Conservation (phyloP, 2,113 vertebrate genomes). For the Sprattus sprattus region DNA sequence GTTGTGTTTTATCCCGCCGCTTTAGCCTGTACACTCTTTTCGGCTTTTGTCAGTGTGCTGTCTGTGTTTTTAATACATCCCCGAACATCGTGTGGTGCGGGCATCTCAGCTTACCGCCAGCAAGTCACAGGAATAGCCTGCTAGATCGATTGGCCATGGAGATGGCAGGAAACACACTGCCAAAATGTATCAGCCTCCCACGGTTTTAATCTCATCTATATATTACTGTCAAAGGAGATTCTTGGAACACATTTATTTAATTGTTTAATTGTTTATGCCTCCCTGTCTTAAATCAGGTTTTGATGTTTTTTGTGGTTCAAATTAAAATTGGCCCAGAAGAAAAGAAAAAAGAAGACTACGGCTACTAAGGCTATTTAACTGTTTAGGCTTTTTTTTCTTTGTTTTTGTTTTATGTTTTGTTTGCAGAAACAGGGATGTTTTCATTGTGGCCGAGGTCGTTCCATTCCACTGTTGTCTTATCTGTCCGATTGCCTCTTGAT, state of each 20-base stretch:
- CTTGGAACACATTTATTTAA: background rate
- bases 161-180: background rate
- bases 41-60: background rate
- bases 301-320: conserved; percentile 28
- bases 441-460: conserved; percentile 15
- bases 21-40: conserved; percentile 12
- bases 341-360: background rate
- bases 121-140: background rate
- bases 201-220: background rate
- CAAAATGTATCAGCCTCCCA: background rate
- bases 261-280: background rate
- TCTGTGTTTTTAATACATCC: conserved; percentile 22
- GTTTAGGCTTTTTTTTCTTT: conserved; percentile 17
- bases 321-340: conserved; percentile 18
- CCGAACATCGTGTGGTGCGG: background rate
- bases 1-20: conserved; percentile 46
- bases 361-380: conserved; percentile 1
- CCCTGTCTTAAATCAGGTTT: conserved; percentile 17
- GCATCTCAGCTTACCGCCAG: background rate
- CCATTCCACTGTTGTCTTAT: conserved; percentile 22
- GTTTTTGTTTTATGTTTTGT: conserved; percentile 20
- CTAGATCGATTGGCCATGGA: background rate
- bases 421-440: conserved; percentile 12
- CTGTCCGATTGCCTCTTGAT: conserved; percentile 32
- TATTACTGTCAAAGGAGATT: conserved; percentile 19